Percentiles rank a stretch among this genome's conserved stretches.
Conservation (phyloP, 2,888 invertebrate genomes). For the Cryptocephalus moraei region DNA sequence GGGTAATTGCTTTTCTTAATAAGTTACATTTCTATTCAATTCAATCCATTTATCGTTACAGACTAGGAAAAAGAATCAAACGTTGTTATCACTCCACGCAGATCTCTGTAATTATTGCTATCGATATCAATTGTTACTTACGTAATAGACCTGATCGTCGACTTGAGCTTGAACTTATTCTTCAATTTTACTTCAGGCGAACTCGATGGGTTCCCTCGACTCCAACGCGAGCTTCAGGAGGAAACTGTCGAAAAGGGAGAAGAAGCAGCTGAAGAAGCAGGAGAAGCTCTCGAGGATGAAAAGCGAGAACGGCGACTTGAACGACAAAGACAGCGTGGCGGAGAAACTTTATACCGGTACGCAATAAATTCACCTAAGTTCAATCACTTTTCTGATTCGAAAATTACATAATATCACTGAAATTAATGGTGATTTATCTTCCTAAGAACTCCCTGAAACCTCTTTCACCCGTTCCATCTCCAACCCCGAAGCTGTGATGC, state of each 20-base stretch:
- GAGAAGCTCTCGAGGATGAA: conserved; percentile 75
- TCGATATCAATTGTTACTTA: too few relatives aligned
- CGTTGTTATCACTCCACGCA: too few relatives aligned
- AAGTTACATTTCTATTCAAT: too few relatives aligned
- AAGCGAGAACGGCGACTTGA: conserved; percentile 50
- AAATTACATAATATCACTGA: background rate
- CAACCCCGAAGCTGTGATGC: conserved; percentile 99
- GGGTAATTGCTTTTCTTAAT: too few relatives aligned
- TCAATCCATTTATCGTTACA: too few relatives aligned
- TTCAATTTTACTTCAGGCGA: conserved; percentile 39
- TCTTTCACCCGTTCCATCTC: conserved; percentile 98
- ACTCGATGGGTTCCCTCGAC: conserved; percentile 58
- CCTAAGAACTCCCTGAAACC: conserved; percentile 87
- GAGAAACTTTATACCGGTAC: conserved; percentile 84
- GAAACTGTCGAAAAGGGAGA: conserved; percentile 93
- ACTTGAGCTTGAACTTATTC: conserved; percentile 8
- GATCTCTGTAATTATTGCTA: too few relatives aligned
- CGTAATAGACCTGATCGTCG: too few relatives aligned
- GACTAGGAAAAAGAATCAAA: too few relatives aligned
- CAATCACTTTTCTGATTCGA: too few relatives aligned
- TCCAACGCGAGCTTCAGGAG: conserved; percentile 79
- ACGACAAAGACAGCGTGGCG: conserved; percentile 68
- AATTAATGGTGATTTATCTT: conserved; percentile 10
- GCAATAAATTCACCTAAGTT: background rate
- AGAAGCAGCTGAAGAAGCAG: conserved; percentile 94